Evolutionary conservation across 2,113 vertebrate genomes (phyloP).

Genomic region (Petaurus breviceps): DNA sequence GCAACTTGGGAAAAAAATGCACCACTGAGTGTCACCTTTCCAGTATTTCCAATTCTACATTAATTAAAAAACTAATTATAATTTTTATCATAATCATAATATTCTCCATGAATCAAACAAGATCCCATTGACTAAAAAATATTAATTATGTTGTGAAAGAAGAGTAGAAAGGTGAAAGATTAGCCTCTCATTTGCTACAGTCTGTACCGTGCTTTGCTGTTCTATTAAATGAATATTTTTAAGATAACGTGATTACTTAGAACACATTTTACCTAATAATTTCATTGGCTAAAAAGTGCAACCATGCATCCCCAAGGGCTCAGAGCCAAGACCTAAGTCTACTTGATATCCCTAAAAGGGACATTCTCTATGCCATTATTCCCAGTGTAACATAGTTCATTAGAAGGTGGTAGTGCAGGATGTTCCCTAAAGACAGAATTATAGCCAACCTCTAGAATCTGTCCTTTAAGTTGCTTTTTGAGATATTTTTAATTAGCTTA

Average conservation of each 20-base stretch:
- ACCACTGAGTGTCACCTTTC: not conserved
- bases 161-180: not conserved
- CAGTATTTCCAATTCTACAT: conserved; percentile 28
- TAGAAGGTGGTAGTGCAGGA: not conserved
- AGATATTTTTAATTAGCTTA: not conserved
- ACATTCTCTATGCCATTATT: not conserved
- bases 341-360: not conserved
- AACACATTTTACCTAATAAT: not conserved
- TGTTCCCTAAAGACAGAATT: not conserved
- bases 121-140: conserved; percentile 28
- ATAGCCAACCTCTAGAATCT: not conserved
- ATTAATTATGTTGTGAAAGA: not conserved
- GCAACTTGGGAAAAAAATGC: not conserved
- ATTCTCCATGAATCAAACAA: not conserved
- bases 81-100: not conserved
- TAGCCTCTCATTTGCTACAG: not conserved
- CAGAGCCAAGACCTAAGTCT: not conserved
- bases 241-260: not conserved
- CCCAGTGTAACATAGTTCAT: not conserved
- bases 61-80: not conserved
- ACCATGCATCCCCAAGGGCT: not conserved
- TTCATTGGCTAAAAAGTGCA: not conserved
- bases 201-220: not conserved
- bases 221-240: not conserved
- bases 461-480: not conserved